Base-by-base conservation (phyloP, 2,797 vertebrate genomes). In the Enteromius viviparus region DNA sequence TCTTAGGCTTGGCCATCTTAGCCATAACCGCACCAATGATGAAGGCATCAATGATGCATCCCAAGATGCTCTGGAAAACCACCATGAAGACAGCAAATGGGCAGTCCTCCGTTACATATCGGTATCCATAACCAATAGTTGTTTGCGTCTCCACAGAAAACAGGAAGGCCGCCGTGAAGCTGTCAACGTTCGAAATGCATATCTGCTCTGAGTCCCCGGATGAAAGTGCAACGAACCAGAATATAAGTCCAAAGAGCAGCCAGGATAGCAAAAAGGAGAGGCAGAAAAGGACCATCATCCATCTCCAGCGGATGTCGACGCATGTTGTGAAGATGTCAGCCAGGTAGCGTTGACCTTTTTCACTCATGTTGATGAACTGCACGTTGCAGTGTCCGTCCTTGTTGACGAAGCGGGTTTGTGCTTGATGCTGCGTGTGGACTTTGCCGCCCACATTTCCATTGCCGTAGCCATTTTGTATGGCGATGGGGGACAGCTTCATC, bases 111-210 rank as follows among this genome's bases (percentile, higher is more conserved):
- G 97, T 99, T 89, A 99, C 97, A 0, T 97, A 98, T 87, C 97
- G 93, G 90, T 98, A 99, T 58, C 98, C 98, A 0, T 99, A 99
- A 79, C 98, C 98, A 0, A 99, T 99, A 3, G 98, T 99, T 21
- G 98, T 99, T 91, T 99, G 98, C 9, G 98, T 99, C 93, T 99
- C 98, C 0, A 99, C 97, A 81, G 98, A 99, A 93, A 99, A 99
- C 23, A 99, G 93, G 91, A 99, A 99, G 84, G 98, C 98, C 2
- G 97, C 97, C 0, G 96, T 98, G 93, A 99, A 99, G 91, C 98
- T 99, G 93, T 95, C 95, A 88, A 99, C 98, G 77, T 99, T 96
- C 0, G 96, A 97, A 66, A 99, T 96, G 0, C 98, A 99, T 2
- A 94, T 94, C 58, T 94, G 96, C 81, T 94, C 95, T 86, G 98